phyloP scores from a whole-genome alignment of 2,888 invertebrate species.

The Azorinus chamasolen region DNA sequence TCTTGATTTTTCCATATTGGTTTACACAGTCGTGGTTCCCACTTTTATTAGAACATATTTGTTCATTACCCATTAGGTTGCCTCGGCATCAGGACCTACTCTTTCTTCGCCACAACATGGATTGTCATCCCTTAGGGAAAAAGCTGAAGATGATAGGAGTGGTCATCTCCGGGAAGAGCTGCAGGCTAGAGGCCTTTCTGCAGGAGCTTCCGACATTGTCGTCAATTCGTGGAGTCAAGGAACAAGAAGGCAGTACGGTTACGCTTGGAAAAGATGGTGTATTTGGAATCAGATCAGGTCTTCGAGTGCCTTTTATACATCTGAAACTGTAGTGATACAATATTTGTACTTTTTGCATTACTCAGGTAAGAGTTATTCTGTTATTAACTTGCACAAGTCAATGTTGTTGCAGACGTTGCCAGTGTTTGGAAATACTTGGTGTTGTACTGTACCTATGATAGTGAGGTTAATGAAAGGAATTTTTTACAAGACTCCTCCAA shows the following conservation, averaged over 20 bases:
- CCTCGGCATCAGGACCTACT: constrained; percentile 46
- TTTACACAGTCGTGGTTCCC: constrained; percentile 58
- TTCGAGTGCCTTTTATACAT: constrained; percentile 17
- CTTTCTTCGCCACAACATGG: constrained; percentile 7
- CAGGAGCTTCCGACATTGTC: constrained; percentile 14
- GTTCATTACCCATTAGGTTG: constrained; percentile 47
- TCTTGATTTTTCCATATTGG: constrained; percentile 51
- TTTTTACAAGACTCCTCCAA: constrained; percentile 28
- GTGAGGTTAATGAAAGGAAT: constrained; percentile 43
- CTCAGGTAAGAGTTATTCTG: constrained; percentile 31
- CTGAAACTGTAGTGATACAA: constrained; percentile 28
- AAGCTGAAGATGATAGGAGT: constrained; percentile 21
- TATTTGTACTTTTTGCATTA: constrained; percentile 34
- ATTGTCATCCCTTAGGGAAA: constrained; percentile 19
- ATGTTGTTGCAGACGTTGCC: constrained; percentile 40
- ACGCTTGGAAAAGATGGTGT: constrained; percentile 33
- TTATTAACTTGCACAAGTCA: constrained; percentile 49
- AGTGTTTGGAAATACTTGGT: constrained; percentile 36
- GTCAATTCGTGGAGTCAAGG: constrained; percentile 25
- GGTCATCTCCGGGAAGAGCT: constrained; percentile 36
- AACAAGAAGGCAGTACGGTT: constrained; percentile 39
- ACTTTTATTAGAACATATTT: constrained; percentile 20
- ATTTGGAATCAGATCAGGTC: constrained; percentile 19
- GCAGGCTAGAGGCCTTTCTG: constrained; percentile 19
- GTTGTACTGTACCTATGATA: constrained; percentile 14